Percentiles rank a stretch among this genome's conserved stretches.
Evolutionary conservation across 2,888 invertebrate species (phyloP).

Genomic region (Parasteatoda lunata): DNA sequence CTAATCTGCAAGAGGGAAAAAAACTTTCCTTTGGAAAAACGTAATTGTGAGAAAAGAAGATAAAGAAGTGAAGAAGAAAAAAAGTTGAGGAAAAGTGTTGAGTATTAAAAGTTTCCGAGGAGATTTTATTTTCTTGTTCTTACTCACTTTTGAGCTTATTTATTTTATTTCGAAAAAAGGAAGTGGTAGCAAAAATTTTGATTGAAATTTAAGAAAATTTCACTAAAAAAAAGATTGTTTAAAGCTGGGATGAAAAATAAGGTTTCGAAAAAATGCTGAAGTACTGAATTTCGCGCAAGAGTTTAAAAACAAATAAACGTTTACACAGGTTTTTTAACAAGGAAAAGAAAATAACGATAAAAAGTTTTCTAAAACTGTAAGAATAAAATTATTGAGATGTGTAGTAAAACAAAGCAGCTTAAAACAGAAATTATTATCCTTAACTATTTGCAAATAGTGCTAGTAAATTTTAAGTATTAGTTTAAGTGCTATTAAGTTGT

Average conservation of each 20-base stretch:
- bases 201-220: slow-evolving; percentile 45
- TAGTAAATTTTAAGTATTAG: too few relatives aligned
- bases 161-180: slow-evolving; percentile 13
- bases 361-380: too few relatives aligned
- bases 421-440: too few relatives aligned
- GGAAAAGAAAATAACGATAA: too few relatives aligned
- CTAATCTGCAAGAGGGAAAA: slow-evolving; percentile 34
- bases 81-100: slow-evolving; percentile 16
- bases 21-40: slow-evolving; percentile 14
- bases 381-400: too few relatives aligned
- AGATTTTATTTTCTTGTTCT: slow-evolving; percentile 43
- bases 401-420: too few relatives aligned
- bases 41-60: slow-evolving; percentile 47
- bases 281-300: too few relatives aligned
- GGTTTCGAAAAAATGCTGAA: slow-evolving; percentile 4
- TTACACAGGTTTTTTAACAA: too few relatives aligned
- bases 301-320: too few relatives aligned
- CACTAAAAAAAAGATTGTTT: slow-evolving; percentile 21
- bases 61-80: background rate
- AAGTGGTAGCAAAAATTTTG: slow-evolving; percentile 30
- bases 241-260: slow-evolving; percentile 2
- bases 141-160: background rate
- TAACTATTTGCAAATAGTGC: too few relatives aligned
- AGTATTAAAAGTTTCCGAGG: slow-evolving; percentile 52
- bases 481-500: too few relatives aligned